Evolutionary conservation across 2,888 invertebrate species (phyloP), one percentile per base, ranked within the genome.

Genomic region (Coronaproctus castanopsis): DNA sequence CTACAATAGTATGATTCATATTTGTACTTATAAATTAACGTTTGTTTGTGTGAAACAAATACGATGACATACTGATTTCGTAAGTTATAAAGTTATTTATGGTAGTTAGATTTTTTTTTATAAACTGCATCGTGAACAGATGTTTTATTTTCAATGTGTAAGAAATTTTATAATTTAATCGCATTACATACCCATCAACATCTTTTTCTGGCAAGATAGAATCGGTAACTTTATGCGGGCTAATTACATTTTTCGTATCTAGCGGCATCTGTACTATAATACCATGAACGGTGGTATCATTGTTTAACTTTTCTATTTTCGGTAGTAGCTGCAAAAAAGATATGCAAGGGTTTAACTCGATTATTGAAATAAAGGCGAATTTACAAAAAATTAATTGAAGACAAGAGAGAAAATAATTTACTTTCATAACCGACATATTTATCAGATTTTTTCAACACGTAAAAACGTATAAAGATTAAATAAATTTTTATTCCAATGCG

Each of bases 201-300:
- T 96, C 96, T 74, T 97, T 97, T 54, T 79, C 79, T 0, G 92
- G 85, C 0, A 81, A 80, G 2, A 98, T 93, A 3, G 85, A 75
- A 69, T 97, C 91, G 0, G 92, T 87, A 66, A 95, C 78, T 59
- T 84, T 77, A 70, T 89, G 85, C 0, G 88, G 80, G 74, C 97
- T 87, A 64, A 98, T 93, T 66, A 78, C 70, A 66, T 83, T 81
- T 1, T 78, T 80, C 36, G 83, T 80, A 70, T 98, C 97, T 62
- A 97, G 74, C 0, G 97, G 97, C 84, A 91, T 87, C 76, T 95
- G 95, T 1, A 96, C 91, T 66, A 96, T 93, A 69, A 96, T 92
- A 58, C 96, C 96, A 72, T 96, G 93, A 50, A 95, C 81, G 14
- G 74, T 74, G 0, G 85, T 80, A 69, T 95, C 87, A 64, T 80